phyloP scores from a whole-genome alignment of 2,113 vertebrate genomes.

The Polypterus senegalus region DNA sequence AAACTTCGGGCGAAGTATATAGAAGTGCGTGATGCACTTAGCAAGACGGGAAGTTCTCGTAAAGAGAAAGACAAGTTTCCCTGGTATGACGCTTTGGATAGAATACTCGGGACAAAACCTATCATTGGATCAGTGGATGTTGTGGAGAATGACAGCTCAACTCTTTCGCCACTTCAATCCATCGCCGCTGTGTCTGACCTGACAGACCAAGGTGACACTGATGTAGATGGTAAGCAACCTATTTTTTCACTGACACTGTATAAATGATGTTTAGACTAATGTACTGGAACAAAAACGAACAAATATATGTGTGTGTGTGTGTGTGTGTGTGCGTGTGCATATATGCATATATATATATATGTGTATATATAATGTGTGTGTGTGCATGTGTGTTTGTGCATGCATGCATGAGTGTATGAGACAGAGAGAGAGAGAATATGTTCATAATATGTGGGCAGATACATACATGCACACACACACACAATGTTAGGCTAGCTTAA shows the following conservation, averaged over 20 bases:
- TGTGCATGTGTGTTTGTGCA: no score
- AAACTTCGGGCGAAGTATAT: neutral
- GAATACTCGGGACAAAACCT: neutral
- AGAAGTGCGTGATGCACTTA: neutral
- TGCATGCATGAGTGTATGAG: no score
- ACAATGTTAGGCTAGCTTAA: neutral
- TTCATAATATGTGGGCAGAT: neutral
- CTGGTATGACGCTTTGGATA: constrained; percentile 3
- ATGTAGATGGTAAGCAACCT: neutral
- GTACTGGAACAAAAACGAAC: neutral
- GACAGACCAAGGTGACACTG: neutral
- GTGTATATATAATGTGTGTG: no score
- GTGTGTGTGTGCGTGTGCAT: neutral
- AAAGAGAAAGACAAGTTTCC: constrained; percentile 2
- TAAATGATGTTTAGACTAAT: neutral
- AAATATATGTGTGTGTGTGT: neutral
- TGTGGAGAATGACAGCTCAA: neutral
- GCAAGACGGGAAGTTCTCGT: neutral
- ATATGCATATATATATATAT: neutral
- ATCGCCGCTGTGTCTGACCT: neutral
- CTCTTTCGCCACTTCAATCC: neutral
- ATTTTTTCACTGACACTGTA: no score
- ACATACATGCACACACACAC: neutral
- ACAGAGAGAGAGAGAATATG: no score
- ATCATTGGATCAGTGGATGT: neutral